Base-by-base conservation (phyloP, 2,888 invertebrate genomes). In the Trilocha varians region DNA sequence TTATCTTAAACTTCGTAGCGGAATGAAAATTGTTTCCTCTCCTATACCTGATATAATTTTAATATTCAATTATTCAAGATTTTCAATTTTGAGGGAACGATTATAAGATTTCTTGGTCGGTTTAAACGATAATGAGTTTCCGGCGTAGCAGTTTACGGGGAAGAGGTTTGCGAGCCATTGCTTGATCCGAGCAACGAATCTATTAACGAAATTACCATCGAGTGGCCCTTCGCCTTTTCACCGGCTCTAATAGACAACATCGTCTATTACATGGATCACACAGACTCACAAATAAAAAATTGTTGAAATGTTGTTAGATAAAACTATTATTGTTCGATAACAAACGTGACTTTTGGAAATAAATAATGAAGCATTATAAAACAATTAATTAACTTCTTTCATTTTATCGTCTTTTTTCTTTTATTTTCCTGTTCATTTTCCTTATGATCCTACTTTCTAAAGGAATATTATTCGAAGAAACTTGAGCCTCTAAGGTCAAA, bases 121-220 rank as follows among this genome's bases (percentile, higher is more conserved):
- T 74, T 78, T 73, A 67, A 70, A 67, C 66, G 73, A 72, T 83
- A 83, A 83, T 83, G 78, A 83, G 76, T 78, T 80, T 79, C 70
- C 70, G 66, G 69, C 68, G 70, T 73, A 77, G 70, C 76, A 75
- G 77, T 80, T 78, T 74, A 70, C 63, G 53, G 69, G 61, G 66
- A 75, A 65, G 65, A 67, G 70, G 61, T 70, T 67, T 58, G 57
- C 53, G 53, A 57, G 62, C 63, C 63, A 60, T 55, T 65, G 70
- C 70, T 68, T 68, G 68, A 65, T 75, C 71, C 61, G 48, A 59
- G 54, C 47, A 52, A 52, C 58, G 55, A 62, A 62, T 65, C 65
- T 67, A 64, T 70, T 70, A 68, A 67, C 57, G 50, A 52, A 62
- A 65, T 64, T 59, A 60, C 49, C 59, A 58, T 59, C 54, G 57